Evolutionary conservation across 2,113 vertebrate genomes (phyloP), one percentile per base, ranked within the genome.

Genomic region (Limnothrissa miodon): DNA sequence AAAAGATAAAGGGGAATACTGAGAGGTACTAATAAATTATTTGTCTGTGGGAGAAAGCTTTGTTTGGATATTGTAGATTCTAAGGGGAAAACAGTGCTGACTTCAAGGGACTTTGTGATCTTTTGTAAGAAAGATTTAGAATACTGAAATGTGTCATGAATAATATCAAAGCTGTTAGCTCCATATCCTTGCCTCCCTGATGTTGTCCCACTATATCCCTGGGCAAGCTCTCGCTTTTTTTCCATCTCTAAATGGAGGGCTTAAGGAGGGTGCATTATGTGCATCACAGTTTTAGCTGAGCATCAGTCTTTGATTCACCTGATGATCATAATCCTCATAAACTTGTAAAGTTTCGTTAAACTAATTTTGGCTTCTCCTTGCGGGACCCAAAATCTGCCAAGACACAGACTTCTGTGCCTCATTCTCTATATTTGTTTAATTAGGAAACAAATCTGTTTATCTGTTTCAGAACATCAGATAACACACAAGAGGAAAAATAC

Each of bases 351-450:
- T 74, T 33, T 74, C 15, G 33, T 74, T 36, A 74, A 74, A 36
- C 66, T 33, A 1, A 33, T 4, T 74, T 74, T 13, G 13, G 66
- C 66, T 74, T 33, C 15, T 74, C 66, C 66, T 39, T 74, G 15
- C 17, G 66, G 66, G 66, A 74, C 66, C 33, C 36, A 29, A 36
- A 36, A 74, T 36, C 25, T 74, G 66, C 66, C 29, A 15, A 74
- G 66, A 11, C 13, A 4, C 29, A 74, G 66, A 33, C 4, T 74
- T 33, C 33, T 74, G 29, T 74, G 29, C 66, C 25, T 56, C n/a
- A 6, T 83, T n/a, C n/a, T n/a, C n/a, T n/a, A 17, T 79, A 84
- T 85, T 87, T 87, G 42, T 79, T 29, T 78, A 86, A 86, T 87
- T 82, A 80, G 74, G n/a, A 81, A 78, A 66, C n/a, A 83, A 87